Conservation (phyloP, 2,888 invertebrate genomes). For the Cancer borealis region DNA sequence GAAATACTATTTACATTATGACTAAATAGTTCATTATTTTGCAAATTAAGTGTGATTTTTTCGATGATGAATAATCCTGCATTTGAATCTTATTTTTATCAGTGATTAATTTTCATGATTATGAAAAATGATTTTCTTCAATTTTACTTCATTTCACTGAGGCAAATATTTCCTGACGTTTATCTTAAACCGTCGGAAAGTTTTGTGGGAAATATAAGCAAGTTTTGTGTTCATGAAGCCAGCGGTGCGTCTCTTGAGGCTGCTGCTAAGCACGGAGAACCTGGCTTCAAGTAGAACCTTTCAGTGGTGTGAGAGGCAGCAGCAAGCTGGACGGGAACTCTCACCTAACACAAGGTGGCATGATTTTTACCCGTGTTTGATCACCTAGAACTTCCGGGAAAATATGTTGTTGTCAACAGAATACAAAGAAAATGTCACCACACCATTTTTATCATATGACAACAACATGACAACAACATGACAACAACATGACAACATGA, state of each 20-base stretch:
- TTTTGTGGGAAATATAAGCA: not conserved
- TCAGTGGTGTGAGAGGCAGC: not conserved
- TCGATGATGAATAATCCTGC: too few relatives aligned
- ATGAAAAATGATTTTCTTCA: not conserved
- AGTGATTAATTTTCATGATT: not conserved
- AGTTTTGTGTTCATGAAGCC: not conserved
- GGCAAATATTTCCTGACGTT: not conserved
- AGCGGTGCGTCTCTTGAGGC: not conserved
- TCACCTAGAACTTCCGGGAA: too few relatives aligned
- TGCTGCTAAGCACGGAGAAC: not conserved
- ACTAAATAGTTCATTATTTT: not conserved
- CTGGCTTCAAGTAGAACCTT: not conserved
- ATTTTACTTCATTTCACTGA: not conserved
- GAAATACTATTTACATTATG: not conserved
- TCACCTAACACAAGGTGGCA: not conserved
- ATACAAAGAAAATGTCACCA: too few relatives aligned
- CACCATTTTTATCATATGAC: too few relatives aligned
- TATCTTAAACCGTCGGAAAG: not conserved
- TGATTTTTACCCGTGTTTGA: too few relatives aligned
- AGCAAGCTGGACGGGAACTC: not conserved
- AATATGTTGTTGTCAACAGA: too few relatives aligned
- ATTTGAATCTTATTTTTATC: not conserved
- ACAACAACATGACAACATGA: too few relatives aligned
- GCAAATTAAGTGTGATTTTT: not conserved
- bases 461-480: too few relatives aligned